Conservation (phyloP, 2,113 vertebrate species). For the Micromys minutus region DNA sequence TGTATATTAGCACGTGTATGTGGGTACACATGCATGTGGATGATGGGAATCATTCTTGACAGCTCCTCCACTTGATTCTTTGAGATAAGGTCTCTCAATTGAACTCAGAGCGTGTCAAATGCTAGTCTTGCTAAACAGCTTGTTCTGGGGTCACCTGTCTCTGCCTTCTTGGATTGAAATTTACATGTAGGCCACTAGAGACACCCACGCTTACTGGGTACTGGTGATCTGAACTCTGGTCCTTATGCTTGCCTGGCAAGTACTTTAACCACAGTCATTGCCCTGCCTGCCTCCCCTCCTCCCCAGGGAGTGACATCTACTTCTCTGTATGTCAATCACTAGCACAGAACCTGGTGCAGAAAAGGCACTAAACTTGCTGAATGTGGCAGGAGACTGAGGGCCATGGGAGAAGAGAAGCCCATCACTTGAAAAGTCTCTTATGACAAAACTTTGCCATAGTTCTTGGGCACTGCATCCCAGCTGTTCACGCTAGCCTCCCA, state of each 20-base stretch:
- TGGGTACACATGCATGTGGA: too few relatives aligned
- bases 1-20: not conserved
- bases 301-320: not conserved
- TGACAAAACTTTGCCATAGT: not conserved
- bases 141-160: not conserved
- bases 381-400: not conserved
- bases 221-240: not conserved
- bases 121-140: not conserved
- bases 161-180: not conserved
- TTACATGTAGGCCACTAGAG: not conserved
- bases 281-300: not conserved
- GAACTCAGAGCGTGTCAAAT: not conserved
- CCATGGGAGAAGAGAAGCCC: not conserved
- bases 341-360: not conserved
- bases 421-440: not conserved
- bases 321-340: not conserved
- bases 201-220: not conserved
- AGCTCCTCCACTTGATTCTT: not conserved
- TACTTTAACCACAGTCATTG: not conserved
- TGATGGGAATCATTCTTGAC: too few relatives aligned
- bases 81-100: not conserved
- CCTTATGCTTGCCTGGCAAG: not conserved
- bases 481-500: not conserved
- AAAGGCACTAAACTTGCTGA: not conserved
- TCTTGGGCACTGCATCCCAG: too few relatives aligned